Conservation (phyloP, 1,140 invertebrate genomes). For the Drosophila sturtevanti region DNA sequence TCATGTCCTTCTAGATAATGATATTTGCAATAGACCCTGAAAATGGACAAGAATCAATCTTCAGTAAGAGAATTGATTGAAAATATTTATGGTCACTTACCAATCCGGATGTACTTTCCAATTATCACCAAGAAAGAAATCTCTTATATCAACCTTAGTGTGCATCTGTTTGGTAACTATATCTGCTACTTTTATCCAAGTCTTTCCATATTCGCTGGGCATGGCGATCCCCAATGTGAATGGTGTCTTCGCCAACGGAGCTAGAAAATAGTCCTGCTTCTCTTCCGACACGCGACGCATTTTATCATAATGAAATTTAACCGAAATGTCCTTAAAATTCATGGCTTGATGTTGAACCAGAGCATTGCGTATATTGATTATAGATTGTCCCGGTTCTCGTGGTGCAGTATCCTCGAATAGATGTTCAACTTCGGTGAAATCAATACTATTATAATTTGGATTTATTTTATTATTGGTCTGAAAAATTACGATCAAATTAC, state of each 20-base stretch:
- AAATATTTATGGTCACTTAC: slow-evolving; percentile 80
- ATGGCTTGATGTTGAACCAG: slow-evolving; percentile 89
- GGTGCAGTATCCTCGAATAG: slow-evolving; percentile 86
- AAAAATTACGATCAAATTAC: not conserved
- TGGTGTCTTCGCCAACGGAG: slow-evolving; percentile 90
- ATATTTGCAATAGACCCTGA: slow-evolving; percentile 93
- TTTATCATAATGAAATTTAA: slow-evolving; percentile 92
- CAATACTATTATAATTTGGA: slow-evolving; percentile 97
- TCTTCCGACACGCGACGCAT: slow-evolving; percentile 92
- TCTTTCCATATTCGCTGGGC: slow-evolving; percentile 90
- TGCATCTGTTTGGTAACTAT: slow-evolving; percentile 87
- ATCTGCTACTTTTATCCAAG: slow-evolving; percentile 89
- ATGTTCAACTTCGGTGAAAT: slow-evolving; percentile 97
- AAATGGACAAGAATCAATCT: not conserved
- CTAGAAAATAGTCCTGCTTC: slow-evolving; percentile 92
- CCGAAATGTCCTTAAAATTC: slow-evolving; percentile 86
- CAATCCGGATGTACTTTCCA: slow-evolving; percentile 95
- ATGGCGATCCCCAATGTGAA: slow-evolving; percentile 90
- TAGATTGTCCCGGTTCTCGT: slow-evolving; percentile 83
- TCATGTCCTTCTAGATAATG: slow-evolving; percentile 90
- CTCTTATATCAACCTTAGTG: slow-evolving; percentile 87
- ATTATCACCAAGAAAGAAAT: slow-evolving; percentile 87
- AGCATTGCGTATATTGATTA: slow-evolving; percentile 86
- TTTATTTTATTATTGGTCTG: slow-evolving; percentile 87
- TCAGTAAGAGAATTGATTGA: not conserved